phyloP scores from a whole-genome alignment of 2,797 vertebrate species.

The Lacerta agilis region DNA sequence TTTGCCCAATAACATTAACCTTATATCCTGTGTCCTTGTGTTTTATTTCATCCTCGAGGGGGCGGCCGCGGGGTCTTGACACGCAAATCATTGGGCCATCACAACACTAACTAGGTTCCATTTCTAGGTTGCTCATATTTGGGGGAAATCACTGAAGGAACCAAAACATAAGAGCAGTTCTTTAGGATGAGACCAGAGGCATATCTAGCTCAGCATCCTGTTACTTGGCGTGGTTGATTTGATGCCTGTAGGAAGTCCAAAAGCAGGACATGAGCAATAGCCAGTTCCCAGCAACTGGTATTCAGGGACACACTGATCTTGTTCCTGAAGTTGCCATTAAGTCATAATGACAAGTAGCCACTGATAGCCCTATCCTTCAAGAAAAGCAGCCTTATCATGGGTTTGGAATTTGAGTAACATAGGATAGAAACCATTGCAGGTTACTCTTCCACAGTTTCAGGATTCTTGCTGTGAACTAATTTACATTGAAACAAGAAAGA shows the following conservation, averaged over 20 bases:
- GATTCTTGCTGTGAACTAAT: not conserved
- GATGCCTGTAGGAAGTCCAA: no score
- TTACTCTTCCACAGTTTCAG: not conserved
- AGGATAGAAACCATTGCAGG: not conserved
- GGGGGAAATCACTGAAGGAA: not conserved
- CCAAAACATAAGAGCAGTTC: not conserved
- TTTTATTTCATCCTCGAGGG: no score
- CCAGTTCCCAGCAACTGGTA: not conserved
- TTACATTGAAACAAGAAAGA: not conserved
- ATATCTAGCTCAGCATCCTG: not conserved
- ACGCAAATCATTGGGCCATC: no score
- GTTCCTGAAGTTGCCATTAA: not conserved
- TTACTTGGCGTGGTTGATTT: not conserved
- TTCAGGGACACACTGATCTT: not conserved
- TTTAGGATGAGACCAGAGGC: not conserved
- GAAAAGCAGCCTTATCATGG: not conserved
- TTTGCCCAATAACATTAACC: no score
- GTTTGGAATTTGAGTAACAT: not conserved
- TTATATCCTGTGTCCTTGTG: no score
- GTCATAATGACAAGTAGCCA: not conserved
- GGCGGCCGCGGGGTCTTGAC: no score
- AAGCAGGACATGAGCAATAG: not conserved
- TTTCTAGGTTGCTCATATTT: not conserved
- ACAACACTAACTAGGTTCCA: no score
- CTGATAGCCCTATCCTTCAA: not conserved